phyloP scores from a whole-genome alignment of 2,113 vertebrate genomes.

The Ceuthmochares aereus region DNA sequence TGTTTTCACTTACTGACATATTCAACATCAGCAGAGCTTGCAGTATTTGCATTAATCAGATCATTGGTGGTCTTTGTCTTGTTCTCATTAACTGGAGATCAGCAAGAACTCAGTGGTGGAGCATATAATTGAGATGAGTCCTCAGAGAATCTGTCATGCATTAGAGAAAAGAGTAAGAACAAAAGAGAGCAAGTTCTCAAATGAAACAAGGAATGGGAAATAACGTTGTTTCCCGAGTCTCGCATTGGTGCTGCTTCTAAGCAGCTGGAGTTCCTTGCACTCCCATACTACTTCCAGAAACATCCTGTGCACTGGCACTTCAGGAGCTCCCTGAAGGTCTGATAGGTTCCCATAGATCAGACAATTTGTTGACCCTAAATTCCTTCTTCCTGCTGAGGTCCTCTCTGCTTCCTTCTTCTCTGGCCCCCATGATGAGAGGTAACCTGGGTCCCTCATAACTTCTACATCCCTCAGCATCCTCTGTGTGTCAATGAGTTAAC shows the following conservation, averaged over 20 bases:
- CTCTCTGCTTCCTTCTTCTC: background rate
- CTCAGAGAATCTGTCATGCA: background rate
- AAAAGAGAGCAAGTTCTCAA: background rate
- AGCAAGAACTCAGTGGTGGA: background rate
- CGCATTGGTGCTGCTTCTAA: background rate
- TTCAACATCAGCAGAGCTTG: background rate
- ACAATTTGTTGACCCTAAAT: background rate
- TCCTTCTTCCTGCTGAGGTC: background rate
- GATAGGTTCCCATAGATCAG: background rate
- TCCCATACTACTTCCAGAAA: background rate
- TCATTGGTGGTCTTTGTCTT: slow-evolving; percentile 27
- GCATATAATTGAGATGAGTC: background rate
- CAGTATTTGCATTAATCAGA: background rate
- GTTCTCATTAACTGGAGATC: slow-evolving; percentile 13
- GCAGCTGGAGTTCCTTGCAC: background rate
- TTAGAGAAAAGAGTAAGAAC: background rate
- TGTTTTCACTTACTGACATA: background rate
- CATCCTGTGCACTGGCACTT: background rate
- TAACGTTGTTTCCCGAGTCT: background rate
- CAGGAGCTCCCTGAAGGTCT: background rate
- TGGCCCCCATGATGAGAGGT: background rate
- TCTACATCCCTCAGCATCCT: background rate
- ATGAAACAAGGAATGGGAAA: background rate
- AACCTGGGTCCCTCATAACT: background rate
- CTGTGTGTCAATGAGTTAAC: background rate